Evolutionary conservation across 2,888 invertebrate genomes (phyloP).

Genomic region (Agonum fuliginosum): DNA sequence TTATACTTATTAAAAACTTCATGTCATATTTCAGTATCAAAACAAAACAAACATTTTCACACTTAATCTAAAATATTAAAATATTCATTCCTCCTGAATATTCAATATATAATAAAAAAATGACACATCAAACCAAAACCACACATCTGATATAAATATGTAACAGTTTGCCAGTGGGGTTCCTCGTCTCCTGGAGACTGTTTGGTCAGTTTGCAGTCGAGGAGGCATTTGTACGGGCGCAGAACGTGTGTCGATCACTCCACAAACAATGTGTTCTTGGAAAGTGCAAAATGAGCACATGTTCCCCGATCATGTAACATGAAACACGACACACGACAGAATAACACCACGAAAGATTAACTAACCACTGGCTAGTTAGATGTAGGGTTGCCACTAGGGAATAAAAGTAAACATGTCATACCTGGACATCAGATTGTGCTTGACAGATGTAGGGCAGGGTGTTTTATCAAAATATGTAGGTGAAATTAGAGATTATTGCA

Average conservation of each 20-base stretch:
- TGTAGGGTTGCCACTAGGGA: slow-evolving; percentile 16
- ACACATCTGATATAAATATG: slow-evolving; percentile 16
- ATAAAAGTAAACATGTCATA: background rate
- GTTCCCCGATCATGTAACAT: slow-evolving; percentile 41
- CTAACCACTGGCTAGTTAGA: background rate
- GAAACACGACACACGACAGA: slow-evolving; percentile 22
- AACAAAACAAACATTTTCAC: background rate
- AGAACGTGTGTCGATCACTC: background rate
- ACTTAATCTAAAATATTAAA: background rate
- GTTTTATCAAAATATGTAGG: background rate
- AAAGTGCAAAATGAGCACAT: slow-evolving; percentile 50
- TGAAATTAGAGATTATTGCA: background rate
- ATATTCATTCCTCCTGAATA: background rate
- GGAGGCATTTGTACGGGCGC: slow-evolving; percentile 26
- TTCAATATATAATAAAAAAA: too few relatives aligned
- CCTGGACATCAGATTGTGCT: background rate
- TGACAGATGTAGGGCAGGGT: background rate
- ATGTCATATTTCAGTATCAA: background rate
- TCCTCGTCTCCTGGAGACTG: slow-evolving; percentile 8
- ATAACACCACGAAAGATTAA: slow-evolving; percentile 27
- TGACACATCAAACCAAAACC: slow-evolving; percentile 3
- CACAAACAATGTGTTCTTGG: slow-evolving; percentile 49
- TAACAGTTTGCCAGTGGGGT: slow-evolving; percentile 16
- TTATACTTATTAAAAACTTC: background rate
- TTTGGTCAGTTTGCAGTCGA: slow-evolving; percentile 43